Base-by-base conservation (phyloP, 2,113 vertebrate genomes). In the Natator depressus region DNA sequence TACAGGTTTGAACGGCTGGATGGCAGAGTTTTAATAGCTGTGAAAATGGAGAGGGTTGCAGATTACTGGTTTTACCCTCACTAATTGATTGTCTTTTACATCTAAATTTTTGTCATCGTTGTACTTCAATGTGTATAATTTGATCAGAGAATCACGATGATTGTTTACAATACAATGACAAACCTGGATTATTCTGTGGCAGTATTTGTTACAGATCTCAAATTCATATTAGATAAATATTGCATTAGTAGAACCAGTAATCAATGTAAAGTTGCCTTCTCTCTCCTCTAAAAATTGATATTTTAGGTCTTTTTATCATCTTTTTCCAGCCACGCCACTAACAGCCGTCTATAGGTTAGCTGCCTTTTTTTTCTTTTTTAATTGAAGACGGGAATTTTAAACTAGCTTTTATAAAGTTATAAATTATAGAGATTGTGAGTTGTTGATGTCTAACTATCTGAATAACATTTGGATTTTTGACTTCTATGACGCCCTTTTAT, bases 211-310 rank as follows among this genome's bases (percentile, higher is more conserved):
- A 47, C 10, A 1, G 83, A 54, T 91, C 95, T 95, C 90, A 85
- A 87, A 83, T 95, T 92, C 84, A 93, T 90, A 95, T 97, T 96
- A 96, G 95, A 88, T 96, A 95, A 97, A 97, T 96, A 96, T 53
- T 92, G 83, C 81, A 85, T 93, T 95, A 69, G 94, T 96, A 96
- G 29, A 85, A 91, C 89, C 82, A 88, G 94, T 96, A 95, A 96
- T 97, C 89, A 42, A 89, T 86, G 95, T 94, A 80, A 96, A 96
- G 95, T 95, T 95, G 95, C 94, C 94, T 95, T 93, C 81, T 88
- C 92, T 93, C 50, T 94, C 92, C 69, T 75, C 38, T 42, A 75
- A 75, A 75, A 75, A 88, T 85, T 81, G 50, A 95, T 87, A 69
- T 92, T 95, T 95, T 88, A 96, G 83, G 65, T 92, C 94, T 89